These are phyloP conservation scores for Astyanax mexicanus DNA, from an alignment of 2,797 vertebrate genomes.

Conservation along the genomic window DNA sequence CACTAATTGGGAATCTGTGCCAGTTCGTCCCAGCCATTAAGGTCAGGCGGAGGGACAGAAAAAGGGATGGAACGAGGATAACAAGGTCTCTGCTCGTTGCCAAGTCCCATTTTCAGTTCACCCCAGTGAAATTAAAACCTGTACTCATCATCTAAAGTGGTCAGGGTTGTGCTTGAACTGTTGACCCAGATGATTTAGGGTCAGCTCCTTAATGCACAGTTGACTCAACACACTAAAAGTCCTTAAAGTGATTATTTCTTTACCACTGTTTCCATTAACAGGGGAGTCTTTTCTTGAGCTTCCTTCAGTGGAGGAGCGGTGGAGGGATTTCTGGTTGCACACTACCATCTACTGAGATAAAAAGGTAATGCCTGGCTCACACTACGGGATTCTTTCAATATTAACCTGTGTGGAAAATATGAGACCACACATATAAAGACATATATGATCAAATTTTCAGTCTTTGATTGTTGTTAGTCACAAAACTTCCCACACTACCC, in stretches of 20 bases:
- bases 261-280: neutral
- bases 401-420: no score
- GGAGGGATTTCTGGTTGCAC: neutral
- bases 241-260: neutral
- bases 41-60: slow-evolving; percentile 62
- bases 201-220: neutral
- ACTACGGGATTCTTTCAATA: no score
- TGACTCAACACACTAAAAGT: neutral
- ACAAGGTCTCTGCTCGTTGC: neutral
- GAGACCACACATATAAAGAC: no score
- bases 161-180: neutral
- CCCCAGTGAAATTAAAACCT: neutral
- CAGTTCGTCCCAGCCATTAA: slow-evolving; percentile 52
- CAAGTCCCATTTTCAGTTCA: neutral
- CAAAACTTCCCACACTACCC: no score
- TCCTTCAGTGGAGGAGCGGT: neutral
- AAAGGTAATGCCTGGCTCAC: no score
- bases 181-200: neutral
- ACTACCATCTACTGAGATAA: slow-evolving; percentile 23
- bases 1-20: slow-evolving; percentile 67
- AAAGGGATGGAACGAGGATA: slow-evolving; percentile 17
- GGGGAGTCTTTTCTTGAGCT: neutral
- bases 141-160: neutral
- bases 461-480: no score
- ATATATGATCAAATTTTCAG: no score